phyloP scores from a whole-genome alignment of 2,888 invertebrate species.

The Eupithecia exiguata region DNA sequence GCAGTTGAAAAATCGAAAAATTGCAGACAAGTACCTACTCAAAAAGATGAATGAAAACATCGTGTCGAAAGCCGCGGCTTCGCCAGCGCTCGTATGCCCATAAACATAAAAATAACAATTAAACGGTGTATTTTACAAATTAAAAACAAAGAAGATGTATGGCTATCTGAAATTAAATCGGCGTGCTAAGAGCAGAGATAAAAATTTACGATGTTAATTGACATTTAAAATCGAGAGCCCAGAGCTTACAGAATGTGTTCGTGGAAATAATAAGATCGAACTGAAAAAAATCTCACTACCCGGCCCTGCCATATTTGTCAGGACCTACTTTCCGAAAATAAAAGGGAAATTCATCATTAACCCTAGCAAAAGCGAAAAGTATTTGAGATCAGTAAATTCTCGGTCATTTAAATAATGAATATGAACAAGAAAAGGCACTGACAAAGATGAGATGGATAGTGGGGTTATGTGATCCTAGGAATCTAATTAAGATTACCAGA shows the following conservation, averaged over 20 bases:
- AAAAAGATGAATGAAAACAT: constrained; percentile 3
- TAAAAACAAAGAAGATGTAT: constrained; percentile 52
- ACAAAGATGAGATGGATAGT: background rate
- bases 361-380: background rate
- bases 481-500: too few relatives aligned
- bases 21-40: background rate
- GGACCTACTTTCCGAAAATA: constrained; percentile 36
- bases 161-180: constrained; percentile 60
- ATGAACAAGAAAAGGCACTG: background rate
- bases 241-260: constrained; percentile 42
- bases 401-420: background rate
- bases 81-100: constrained; percentile 12
- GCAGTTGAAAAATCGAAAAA: background rate
- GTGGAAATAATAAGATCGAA: constrained; percentile 48
- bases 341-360: constrained; percentile 33
- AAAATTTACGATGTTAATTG: constrained; percentile 62
- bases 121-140: constrained; percentile 49
- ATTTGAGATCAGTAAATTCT: background rate
- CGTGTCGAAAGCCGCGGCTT: background rate
- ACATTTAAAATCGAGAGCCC: constrained; percentile 60
- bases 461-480: too few relatives aligned
- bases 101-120: constrained; percentile 47
- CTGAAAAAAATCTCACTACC: constrained; percentile 39
- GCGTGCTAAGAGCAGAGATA: constrained; percentile 52
- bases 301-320: constrained; percentile 28